Percentiles rank a stretch among this genome's conserved stretches.
phyloP scores from a whole-genome alignment of 2,888 invertebrate genomes.

The Pogonocherus hispidulus region DNA sequence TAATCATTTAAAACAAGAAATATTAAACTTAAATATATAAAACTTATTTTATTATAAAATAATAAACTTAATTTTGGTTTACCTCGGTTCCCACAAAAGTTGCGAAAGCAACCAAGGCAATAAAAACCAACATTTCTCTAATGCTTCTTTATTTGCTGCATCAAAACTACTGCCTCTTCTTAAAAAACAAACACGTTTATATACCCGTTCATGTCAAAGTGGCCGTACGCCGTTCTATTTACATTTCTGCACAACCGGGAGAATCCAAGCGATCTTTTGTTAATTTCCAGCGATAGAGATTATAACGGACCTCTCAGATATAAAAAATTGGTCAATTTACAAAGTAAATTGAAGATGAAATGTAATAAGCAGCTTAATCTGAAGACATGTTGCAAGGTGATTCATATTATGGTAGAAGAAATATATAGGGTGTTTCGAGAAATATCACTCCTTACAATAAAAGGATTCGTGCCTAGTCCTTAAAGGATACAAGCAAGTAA shows the following conservation, averaged over 20 bases:
- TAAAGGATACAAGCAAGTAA: too few relatives aligned
- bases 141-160: background rate
- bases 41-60: background rate
- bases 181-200: background rate
- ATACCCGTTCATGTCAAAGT: slow-evolving; percentile 8
- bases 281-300: background rate
- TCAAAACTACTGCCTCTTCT: background rate
- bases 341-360: too few relatives aligned
- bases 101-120: slow-evolving; percentile 14
- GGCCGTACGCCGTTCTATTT: background rate
- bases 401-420: too few relatives aligned
- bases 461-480: too few relatives aligned
- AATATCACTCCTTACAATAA: too few relatives aligned
- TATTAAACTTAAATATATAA: too few relatives aligned
- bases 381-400: too few relatives aligned
- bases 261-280: background rate
- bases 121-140: background rate
- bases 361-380: too few relatives aligned
- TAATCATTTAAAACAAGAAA: too few relatives aligned
- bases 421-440: too few relatives aligned
- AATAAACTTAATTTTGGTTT: background rate
- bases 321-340: too few relatives aligned
- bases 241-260: background rate
- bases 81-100: background rate
- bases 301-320: background rate